phyloP scores from a whole-genome alignment of 2,797 vertebrate species.

The Arremon brunneinucha region DNA sequence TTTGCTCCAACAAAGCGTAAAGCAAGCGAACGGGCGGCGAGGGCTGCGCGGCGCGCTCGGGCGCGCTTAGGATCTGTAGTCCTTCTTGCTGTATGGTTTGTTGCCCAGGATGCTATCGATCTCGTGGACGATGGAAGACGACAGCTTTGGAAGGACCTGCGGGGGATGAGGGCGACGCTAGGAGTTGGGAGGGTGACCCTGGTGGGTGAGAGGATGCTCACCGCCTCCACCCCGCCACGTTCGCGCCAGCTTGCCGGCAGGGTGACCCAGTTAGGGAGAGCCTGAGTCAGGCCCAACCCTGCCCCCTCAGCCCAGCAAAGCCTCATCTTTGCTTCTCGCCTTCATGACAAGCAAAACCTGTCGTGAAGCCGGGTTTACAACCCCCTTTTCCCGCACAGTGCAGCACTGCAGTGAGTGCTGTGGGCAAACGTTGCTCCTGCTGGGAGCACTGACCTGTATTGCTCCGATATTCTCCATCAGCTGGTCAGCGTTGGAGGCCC shows the following conservation, averaged over 20 bases:
- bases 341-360: not conserved
- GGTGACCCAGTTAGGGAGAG: not conserved
- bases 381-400: accelerated
- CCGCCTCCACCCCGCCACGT: not conserved
- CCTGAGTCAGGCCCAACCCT: not conserved
- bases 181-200: not conserved
- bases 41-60: conserved; percentile 53
- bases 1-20: conserved; percentile 87
- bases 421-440: not conserved
- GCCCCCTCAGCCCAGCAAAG: not conserved
- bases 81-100: conserved; percentile 99
- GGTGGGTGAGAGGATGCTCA: not conserved
- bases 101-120: conserved; percentile 98
- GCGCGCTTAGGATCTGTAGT: conserved; percentile 89
- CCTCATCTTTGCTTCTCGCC: accelerated
- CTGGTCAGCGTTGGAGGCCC: conserved; percentile 94
- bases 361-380: accelerated
- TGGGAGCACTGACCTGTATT: conserved; percentile 85
- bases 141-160: conserved; percentile 97
- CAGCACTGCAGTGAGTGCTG: not conserved
- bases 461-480: conserved; percentile 98
- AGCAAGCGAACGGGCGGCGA: conserved; percentile 87
- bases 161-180: accelerated
- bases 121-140: conserved; percentile 94
- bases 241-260: not conserved